Conservation (phyloP, 2,888 invertebrate species). For the Dasypolia templi region DNA sequence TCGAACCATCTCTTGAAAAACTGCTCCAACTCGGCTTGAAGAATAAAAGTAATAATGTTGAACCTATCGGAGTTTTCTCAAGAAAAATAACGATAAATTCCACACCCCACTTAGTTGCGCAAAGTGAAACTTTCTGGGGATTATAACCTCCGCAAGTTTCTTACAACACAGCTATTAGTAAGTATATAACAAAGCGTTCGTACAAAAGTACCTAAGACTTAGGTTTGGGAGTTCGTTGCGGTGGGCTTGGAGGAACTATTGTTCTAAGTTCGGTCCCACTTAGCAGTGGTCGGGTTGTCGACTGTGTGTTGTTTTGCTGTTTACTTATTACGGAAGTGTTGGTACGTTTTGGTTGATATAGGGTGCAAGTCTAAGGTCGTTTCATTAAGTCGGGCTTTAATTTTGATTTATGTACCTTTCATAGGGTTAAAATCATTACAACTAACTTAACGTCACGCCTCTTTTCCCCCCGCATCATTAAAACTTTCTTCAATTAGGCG, state of each 20-base stretch:
- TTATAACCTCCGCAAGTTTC: slow-evolving; percentile 61
- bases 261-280: slow-evolving; percentile 59
- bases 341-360: slow-evolving; percentile 10
- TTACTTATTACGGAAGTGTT: slow-evolving; percentile 29
- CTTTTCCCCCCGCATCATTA: not conserved
- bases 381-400: slow-evolving; percentile 4
- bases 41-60: slow-evolving; percentile 56
- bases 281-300: slow-evolving; percentile 39
- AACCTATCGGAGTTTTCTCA: slow-evolving; percentile 38
- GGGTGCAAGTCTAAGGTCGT: no score
- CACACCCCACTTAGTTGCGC: slow-evolving; percentile 46
- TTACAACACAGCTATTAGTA: slow-evolving; percentile 49
- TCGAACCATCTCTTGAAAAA: slow-evolving; percentile 40
- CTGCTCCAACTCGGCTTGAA: slow-evolving; percentile 45
- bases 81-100: slow-evolving; percentile 58
- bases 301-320: slow-evolving; percentile 6
- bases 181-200: slow-evolving; percentile 58
- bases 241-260: slow-evolving; percentile 63
- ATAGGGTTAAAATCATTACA: not conserved
- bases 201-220: slow-evolving; percentile 57
- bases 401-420: not conserved
- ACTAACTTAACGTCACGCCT: not conserved
- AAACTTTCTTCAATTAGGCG: no score
- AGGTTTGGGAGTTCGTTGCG: slow-evolving; percentile 53
- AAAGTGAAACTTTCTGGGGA: slow-evolving; percentile 53